Evolutionary conservation across 1,140 invertebrate genomes (phyloP).

Genomic region (Conus ventricosus): DNA sequence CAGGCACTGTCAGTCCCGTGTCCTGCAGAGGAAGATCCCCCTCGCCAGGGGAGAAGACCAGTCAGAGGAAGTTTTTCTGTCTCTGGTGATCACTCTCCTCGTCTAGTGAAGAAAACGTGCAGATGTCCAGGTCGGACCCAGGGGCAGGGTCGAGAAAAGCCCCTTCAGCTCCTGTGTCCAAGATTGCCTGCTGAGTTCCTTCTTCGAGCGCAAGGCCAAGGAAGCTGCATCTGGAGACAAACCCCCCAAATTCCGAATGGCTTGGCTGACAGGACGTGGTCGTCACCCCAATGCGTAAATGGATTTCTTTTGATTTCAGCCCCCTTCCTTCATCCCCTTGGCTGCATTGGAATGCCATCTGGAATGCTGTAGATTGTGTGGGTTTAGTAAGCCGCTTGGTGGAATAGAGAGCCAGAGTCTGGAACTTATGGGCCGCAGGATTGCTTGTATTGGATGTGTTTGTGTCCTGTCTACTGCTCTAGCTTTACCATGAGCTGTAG

Average conservation of each 20-base stretch:
- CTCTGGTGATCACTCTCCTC: background rate
- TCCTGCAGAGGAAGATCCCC: background rate
- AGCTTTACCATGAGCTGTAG: too few relatives aligned
- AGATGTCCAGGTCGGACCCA: constrained; percentile 32
- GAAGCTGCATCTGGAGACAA: constrained; percentile 40
- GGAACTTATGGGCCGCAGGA: too few relatives aligned
- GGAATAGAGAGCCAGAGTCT: too few relatives aligned
- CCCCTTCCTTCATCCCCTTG: background rate
- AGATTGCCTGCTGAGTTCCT: constrained; percentile 70
- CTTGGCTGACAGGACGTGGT: constrained; percentile 18
- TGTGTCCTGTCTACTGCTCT: too few relatives aligned
- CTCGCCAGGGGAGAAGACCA: background rate
- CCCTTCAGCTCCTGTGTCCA: constrained; percentile 48
- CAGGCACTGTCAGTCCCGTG: constrained; percentile 23
- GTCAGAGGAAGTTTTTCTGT: background rate
- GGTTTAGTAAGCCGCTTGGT: constrained; percentile 6
- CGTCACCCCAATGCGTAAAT: constrained; percentile 29
- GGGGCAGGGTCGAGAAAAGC: constrained; percentile 37
- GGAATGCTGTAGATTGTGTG: background rate
- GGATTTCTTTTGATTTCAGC: constrained; percentile 4
- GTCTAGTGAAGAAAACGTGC: background rate
- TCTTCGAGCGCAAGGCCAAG: constrained; percentile 69
- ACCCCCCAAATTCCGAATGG: constrained; percentile 14
- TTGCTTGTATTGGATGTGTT: too few relatives aligned
- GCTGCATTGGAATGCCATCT: background rate